phyloP scores from a whole-genome alignment of 2,113 vertebrate genomes.

The Ramphastos sulfuratus region DNA sequence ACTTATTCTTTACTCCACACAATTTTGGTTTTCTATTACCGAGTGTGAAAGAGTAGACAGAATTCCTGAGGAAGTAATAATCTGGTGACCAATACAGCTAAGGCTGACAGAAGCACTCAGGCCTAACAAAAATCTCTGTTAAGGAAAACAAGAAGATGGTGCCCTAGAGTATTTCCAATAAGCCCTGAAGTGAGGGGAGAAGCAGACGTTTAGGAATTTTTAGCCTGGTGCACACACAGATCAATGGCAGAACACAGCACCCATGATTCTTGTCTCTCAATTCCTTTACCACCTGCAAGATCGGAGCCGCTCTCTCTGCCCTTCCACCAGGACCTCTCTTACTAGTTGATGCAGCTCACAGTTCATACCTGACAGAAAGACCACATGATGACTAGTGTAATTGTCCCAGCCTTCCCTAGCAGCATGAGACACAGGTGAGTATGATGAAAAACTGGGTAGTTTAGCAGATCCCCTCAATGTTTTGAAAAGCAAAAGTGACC shows the following conservation, averaged over 20 bases:
- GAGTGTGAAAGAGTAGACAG: background rate
- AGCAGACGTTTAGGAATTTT: background rate
- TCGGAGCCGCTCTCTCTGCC: background rate
- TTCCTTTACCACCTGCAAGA: rapidly evolving
- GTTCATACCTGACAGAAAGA: background rate
- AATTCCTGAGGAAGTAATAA: rapidly evolving
- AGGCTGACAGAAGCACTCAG: background rate
- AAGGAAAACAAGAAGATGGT: background rate
- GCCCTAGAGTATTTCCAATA: background rate
- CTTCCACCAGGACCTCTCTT: background rate
- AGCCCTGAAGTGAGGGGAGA: background rate
- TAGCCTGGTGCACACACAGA: background rate
- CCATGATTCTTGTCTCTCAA: background rate
- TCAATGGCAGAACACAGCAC: background rate
- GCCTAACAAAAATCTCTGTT: background rate
- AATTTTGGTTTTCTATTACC: background rate
- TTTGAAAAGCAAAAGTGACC: background rate
- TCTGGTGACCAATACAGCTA: background rate
- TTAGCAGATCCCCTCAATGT: background rate
- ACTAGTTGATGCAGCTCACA: background rate
- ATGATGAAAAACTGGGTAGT: background rate
- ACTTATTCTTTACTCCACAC: background rate
- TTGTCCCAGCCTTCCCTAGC: background rate
- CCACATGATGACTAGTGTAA: background rate
- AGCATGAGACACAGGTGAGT: background rate